A percentile compares a stretch with the other conserved stretches of the same genome.
These are phyloP conservation scores for Scrobipalpa atriplicella DNA, from an alignment of 2,888 invertebrate species.

Conservation along the genomic window DNA sequence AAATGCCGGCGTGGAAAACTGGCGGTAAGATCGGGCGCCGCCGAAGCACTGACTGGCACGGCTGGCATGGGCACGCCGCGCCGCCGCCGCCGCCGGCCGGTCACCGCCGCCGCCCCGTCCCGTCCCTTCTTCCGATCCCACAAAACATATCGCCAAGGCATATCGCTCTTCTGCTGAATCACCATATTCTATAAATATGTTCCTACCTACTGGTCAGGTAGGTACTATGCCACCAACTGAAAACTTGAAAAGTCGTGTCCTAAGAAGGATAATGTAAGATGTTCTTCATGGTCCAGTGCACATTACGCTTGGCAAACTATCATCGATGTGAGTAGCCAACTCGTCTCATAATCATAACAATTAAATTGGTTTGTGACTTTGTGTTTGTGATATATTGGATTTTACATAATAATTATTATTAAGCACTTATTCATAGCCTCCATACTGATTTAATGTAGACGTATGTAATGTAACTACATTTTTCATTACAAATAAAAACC, in stretches of 20 bases:
- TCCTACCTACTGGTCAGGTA: background rate
- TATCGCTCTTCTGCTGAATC: background rate
- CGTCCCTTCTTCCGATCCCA: background rate
- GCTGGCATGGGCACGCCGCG: background rate
- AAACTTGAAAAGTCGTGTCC: background rate
- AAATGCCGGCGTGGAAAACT: slow-evolving; percentile 28
- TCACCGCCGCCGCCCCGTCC: background rate
- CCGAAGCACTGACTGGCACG: slow-evolving; percentile 44
- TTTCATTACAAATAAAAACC: too few relatives aligned
- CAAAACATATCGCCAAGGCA: background rate
- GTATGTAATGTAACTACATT: too few relatives aligned
- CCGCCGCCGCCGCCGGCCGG: background rate
- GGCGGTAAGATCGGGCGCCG: slow-evolving; percentile 46
- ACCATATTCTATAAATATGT: slow-evolving; percentile 2
- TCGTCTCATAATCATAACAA: too few relatives aligned
- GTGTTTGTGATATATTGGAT: too few relatives aligned
- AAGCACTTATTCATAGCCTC: too few relatives aligned
- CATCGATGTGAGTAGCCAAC: too few relatives aligned
- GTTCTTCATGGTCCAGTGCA: too few relatives aligned
- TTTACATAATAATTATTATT: too few relatives aligned
- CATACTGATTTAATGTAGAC: too few relatives aligned
- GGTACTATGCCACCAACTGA: background rate
- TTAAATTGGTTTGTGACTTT: too few relatives aligned
- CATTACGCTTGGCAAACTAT: too few relatives aligned
- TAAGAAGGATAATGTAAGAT: too few relatives aligned